A percentile compares a stretch with the other conserved stretches of the same genome.
Evolutionary conservation across 2,888 invertebrate species (phyloP).

Genomic region (Maniola hyperantus): DNA sequence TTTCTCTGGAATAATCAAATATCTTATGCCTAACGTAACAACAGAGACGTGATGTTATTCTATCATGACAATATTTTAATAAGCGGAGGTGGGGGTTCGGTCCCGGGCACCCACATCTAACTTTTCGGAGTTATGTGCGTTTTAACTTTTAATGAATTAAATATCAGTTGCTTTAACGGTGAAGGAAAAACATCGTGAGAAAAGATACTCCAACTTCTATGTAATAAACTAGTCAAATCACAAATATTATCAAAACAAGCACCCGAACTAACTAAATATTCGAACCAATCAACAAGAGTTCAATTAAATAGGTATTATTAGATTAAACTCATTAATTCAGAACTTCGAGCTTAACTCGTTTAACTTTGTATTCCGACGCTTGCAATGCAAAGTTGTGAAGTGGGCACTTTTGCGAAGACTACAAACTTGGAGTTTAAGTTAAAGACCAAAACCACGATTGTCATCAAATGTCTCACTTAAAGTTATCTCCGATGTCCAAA

Average conservation of each 20-base stretch:
- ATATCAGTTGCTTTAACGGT: no score
- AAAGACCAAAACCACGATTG: conserved; percentile 1
- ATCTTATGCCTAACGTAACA: no score
- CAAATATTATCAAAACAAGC: neutral
- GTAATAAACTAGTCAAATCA: no score
- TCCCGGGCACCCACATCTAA: no score
- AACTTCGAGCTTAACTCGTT: conserved; percentile 36
- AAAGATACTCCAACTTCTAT: no score
- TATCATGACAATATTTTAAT: no score
- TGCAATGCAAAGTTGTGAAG: conserved; percentile 3
- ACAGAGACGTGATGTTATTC: no score
- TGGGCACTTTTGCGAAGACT: conserved; percentile 13
- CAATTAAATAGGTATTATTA: conserved; percentile 53
- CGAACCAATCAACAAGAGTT: conserved; percentile 50
- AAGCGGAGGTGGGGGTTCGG: no score
- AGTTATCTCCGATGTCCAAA: neutral
- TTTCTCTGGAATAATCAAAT: neutral
- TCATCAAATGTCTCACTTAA: neutral
- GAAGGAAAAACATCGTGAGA: no score
- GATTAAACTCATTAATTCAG: conserved; percentile 53
- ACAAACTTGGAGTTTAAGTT: neutral
- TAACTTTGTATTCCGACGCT: conserved; percentile 14
- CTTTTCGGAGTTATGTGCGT: no score
- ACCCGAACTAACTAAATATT: conserved; percentile 24
- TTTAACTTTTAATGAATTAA: no score